These are phyloP conservation scores for Meta bourneti DNA, from an alignment of 2,888 invertebrate species.

Conservation along the genomic window DNA sequence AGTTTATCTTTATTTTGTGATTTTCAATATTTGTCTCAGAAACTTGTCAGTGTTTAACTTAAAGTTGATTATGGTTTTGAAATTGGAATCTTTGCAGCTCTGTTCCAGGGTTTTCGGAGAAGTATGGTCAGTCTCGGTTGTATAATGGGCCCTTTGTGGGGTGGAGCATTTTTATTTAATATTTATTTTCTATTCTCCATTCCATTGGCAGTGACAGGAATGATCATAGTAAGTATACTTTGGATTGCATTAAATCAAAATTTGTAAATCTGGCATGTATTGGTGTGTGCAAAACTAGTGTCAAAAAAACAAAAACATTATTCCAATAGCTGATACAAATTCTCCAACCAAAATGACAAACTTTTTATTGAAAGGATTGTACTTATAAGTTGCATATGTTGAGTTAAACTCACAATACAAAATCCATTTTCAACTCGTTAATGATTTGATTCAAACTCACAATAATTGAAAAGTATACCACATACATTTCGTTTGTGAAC, in stretches of 20 bases:
- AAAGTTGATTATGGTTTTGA: no score
- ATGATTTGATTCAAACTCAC: no score
- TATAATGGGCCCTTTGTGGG: constrained; percentile 76
- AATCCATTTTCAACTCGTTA: no score
- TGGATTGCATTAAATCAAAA: background rate
- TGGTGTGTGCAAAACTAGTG: background rate
- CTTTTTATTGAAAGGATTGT: background rate
- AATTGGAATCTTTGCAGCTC: constrained; percentile 33
- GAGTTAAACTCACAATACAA: no score
- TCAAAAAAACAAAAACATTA: background rate
- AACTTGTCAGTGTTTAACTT: no score
- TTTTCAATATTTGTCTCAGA: no score
- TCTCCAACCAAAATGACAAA: background rate
- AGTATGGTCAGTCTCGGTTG: constrained; percentile 74
- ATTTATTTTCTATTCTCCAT: constrained; percentile 65
- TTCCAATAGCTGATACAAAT: background rate
- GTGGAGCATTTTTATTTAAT: constrained; percentile 67
- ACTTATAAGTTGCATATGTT: no score
- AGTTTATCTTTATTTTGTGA: no score
- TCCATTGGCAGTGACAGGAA: constrained; percentile 58
- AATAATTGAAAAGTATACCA: no score
- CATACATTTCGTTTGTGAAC: no score
- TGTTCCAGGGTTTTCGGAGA: constrained; percentile 71
- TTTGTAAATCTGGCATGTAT: background rate
- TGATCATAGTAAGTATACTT: constrained; percentile 61